Percentiles rank a stretch among this genome's conserved stretches.
Evolutionary conservation across 2,113 vertebrate species (phyloP).

Genomic region (Pachycephala philippinensis): DNA sequence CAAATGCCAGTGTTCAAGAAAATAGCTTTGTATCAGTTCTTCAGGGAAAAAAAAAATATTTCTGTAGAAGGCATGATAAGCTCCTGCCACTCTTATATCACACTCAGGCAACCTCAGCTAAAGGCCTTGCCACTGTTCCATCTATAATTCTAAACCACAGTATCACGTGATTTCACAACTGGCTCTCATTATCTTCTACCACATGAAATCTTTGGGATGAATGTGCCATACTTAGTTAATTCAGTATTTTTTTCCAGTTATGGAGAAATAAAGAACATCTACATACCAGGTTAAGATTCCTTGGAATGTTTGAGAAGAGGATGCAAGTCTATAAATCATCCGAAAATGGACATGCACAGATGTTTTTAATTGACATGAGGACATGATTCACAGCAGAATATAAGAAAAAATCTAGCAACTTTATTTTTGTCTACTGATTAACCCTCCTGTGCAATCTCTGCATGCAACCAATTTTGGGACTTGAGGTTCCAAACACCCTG

Average conservation of each 20-base stretch:
- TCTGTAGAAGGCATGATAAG: not conserved
- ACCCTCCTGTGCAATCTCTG: not conserved
- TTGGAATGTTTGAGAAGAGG: constrained; percentile 34
- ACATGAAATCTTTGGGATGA: constrained; percentile 2
- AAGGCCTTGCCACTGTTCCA: not conserved
- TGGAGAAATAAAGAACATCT: not conserved
- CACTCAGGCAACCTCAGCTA: not conserved
- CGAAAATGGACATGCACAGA: constrained; percentile 27
- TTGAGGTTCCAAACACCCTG: not conserved
- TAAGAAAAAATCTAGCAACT: not conserved
- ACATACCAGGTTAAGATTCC: constrained; percentile 38
- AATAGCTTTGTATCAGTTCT: not conserved
- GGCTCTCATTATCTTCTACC: constrained; percentile 10
- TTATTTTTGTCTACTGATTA: constrained; percentile 29
- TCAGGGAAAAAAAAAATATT: not conserved
- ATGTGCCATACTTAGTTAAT: not conserved
- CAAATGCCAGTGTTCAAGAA: not conserved
- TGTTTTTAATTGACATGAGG: constrained; percentile 46
- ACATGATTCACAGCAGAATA: constrained; percentile 27
- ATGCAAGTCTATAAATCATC: constrained; percentile 31
- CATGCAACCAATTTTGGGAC: not conserved
- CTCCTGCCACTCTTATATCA: not conserved
- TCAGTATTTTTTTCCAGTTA: not conserved
- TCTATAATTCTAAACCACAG: not conserved
- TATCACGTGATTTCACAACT: not conserved